phyloP scores from a whole-genome alignment of 1,140 invertebrate species.

The Spodoptera litura region DNA sequence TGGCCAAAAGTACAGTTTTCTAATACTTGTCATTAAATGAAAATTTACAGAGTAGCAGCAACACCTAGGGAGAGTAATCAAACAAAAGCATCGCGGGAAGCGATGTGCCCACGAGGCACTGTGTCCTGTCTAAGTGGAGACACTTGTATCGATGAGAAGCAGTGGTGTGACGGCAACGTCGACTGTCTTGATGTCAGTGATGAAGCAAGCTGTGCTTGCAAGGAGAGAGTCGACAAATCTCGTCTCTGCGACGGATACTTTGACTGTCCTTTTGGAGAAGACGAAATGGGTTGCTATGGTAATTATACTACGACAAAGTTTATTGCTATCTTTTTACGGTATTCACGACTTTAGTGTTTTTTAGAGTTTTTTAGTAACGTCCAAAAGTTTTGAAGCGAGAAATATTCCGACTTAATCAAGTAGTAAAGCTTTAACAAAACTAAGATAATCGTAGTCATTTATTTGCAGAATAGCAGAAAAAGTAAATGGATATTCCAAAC shows the following conservation, averaged over 20 bases:
- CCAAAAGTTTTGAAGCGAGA: too few relatives aligned
- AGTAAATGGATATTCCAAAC: too few relatives aligned
- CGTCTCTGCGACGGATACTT: constrained; percentile 93
- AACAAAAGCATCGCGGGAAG: constrained; percentile 55
- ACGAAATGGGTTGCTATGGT: constrained; percentile 92
- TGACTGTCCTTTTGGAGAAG: constrained; percentile 92
- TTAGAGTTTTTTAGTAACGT: too few relatives aligned
- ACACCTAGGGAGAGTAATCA: constrained; percentile 40
- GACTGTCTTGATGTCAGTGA: constrained; percentile 94
- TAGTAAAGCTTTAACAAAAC: too few relatives aligned
- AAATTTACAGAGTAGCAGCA: constrained; percentile 43
- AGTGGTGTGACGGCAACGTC: constrained; percentile 91
- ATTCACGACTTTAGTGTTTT: too few relatives aligned
- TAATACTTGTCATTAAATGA: too few relatives aligned
- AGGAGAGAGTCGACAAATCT: constrained; percentile 87
- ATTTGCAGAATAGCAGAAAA: too few relatives aligned
- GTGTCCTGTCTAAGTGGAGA: constrained; percentile 70
- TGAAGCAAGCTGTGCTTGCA: constrained; percentile 91
- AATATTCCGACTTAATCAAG: too few relatives aligned
- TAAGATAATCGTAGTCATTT: too few relatives aligned
- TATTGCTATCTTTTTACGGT: too few relatives aligned
- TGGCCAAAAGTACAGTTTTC: too few relatives aligned
- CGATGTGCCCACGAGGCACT: constrained; percentile 68
- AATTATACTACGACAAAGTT: constrained; percentile 37
- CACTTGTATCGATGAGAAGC: constrained; percentile 87